phyloP scores from a whole-genome alignment of 1,140 invertebrate species.

The Papilio helenus region DNA sequence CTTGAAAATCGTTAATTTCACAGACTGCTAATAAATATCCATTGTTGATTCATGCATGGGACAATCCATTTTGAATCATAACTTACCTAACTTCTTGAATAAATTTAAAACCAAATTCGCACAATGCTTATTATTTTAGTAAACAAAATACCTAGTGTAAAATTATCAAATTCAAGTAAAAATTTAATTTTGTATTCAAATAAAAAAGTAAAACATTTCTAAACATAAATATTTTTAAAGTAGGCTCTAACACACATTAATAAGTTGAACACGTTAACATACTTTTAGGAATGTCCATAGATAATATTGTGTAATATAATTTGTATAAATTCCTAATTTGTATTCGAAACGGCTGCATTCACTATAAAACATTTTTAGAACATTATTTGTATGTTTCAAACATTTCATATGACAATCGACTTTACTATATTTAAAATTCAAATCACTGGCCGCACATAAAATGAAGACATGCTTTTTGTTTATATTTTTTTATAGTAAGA shows the following conservation, averaged over 20 bases:
- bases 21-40: background rate
- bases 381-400: slow-evolving; percentile 23
- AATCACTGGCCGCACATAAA: slow-evolving; percentile 31
- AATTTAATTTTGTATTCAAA: too few relatives aligned
- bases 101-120: background rate
- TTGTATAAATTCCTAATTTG: slow-evolving; percentile 49
- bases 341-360: slow-evolving; percentile 47
- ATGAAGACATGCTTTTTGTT: slow-evolving; percentile 34
- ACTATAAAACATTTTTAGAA: slow-evolving; percentile 40
- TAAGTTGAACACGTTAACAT: slow-evolving; percentile 29
- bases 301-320: slow-evolving; percentile 38
- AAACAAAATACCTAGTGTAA: background rate
- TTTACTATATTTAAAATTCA: slow-evolving; percentile 40
- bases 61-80: slow-evolving; percentile 5
- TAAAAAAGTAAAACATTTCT: background rate
- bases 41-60: slow-evolving; percentile 4
- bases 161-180: too few relatives aligned
- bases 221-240: slow-evolving; percentile 27
- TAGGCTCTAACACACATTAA: slow-evolving; percentile 30
- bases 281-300: slow-evolving; percentile 22
- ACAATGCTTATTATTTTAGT: background rate
- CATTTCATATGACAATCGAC: slow-evolving; percentile 26
- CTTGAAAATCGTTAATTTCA: too few relatives aligned
- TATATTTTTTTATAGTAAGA: slow-evolving; percentile 17
- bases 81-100: background rate